These are phyloP conservation scores for Noctua janthe DNA, from an alignment of 2,888 invertebrate species.

Conservation along the genomic window DNA sequence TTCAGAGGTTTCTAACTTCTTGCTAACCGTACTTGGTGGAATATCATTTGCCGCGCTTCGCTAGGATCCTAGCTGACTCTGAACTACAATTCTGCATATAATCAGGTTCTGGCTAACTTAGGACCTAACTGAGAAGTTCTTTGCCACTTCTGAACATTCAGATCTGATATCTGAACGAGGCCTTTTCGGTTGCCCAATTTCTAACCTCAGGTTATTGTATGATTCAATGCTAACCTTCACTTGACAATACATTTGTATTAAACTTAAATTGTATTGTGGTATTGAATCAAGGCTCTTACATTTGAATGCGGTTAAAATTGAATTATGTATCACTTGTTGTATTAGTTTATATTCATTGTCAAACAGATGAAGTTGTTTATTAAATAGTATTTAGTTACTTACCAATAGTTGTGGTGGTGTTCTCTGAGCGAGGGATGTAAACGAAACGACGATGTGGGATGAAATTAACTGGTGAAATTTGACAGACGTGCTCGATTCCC, in stretches of 20 bases:
- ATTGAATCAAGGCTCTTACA: constrained; percentile 36
- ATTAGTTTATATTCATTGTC: constrained; percentile 1
- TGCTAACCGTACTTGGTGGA: constrained; percentile 38
- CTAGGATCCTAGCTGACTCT: constrained; percentile 17
- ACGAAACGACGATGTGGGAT: too few relatives aligned
- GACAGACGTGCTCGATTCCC: not conserved
- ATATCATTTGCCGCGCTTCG: constrained; percentile 45
- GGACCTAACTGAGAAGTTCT: constrained; percentile 18
- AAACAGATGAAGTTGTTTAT: constrained; percentile 12
- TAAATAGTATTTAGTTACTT: not conserved
- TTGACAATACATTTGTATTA: constrained; percentile 41
- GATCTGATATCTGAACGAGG: not conserved
- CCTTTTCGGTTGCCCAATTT: constrained; percentile 35
- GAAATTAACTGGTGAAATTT: too few relatives aligned
- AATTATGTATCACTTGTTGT: constrained; percentile 31
- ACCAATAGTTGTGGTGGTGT: not conserved
- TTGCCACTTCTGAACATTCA: constrained; percentile 21
- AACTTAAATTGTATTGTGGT: constrained; percentile 44
- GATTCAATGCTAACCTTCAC: constrained; percentile 47
- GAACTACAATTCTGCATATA: constrained; percentile 44
- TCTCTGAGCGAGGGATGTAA: not conserved
- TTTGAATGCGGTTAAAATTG: constrained; percentile 45
- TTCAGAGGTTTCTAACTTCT: not conserved
- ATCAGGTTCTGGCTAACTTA: constrained; percentile 49
- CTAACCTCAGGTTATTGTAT: constrained; percentile 31